A percentile compares a stretch with the other conserved stretches of the same genome.
Conservation (phyloP, 2,797 vertebrate genomes). For the Myotis pilosus region DNA sequence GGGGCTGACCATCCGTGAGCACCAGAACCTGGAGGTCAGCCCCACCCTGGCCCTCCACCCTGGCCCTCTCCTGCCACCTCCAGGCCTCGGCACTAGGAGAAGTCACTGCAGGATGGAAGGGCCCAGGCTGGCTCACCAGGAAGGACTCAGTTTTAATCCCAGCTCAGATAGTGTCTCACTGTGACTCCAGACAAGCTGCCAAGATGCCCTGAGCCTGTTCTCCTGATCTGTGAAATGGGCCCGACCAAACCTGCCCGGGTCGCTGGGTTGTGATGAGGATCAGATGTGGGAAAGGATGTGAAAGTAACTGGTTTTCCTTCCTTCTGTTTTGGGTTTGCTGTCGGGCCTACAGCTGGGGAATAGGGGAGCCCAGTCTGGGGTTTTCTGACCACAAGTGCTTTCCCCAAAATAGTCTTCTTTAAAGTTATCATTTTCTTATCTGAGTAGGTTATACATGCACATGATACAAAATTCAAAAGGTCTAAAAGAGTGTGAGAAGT, state of each 20-base stretch:
- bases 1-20: neutral
- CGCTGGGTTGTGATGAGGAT: neutral
- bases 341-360: neutral
- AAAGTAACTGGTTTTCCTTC: slow-evolving; percentile 24
- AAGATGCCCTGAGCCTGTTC: neutral
- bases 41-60: no score
- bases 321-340: neutral
- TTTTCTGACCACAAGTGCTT: slow-evolving; percentile 57
- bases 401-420: slow-evolving; percentile 39
- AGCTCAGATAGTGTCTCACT: neutral
- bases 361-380: neutral
- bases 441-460: neutral
- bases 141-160: neutral
- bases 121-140: neutral
- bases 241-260: neutral
- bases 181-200: neutral
- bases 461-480: neutral
- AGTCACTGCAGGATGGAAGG: neutral
- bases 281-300: neutral
- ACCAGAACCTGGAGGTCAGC: neutral
- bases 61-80: neutral
- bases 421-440: neutral
- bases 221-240: neutral
- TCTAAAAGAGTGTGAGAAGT: neutral
- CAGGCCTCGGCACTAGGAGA: neutral